Conservation (phyloP, 2,888 invertebrate genomes). For the Himalopsyche anomala region DNA sequence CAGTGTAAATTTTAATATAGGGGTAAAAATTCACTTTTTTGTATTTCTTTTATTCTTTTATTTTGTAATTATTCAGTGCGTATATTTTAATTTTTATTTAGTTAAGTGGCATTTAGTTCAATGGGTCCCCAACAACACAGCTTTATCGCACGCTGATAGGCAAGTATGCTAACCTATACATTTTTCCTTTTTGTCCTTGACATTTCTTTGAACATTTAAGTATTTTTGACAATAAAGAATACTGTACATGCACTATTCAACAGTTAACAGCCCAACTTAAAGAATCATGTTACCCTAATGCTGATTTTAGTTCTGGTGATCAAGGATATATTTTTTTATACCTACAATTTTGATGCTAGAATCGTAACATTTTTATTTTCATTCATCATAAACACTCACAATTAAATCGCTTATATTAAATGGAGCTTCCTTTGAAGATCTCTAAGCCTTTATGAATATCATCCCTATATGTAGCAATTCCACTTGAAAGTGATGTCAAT, state of each 20-base stretch:
- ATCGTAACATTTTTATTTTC: slow-evolving; percentile 30
- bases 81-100: slow-evolving; percentile 41
- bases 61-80: slow-evolving; percentile 43
- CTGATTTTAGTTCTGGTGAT: neutral
- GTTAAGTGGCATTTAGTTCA: slow-evolving; percentile 46
- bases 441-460: neutral
- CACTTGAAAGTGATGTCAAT: neutral
- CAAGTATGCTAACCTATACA: slow-evolving; percentile 61
- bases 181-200: slow-evolving; percentile 63
- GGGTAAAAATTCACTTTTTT: slow-evolving; percentile 50
- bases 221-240: slow-evolving; percentile 33
- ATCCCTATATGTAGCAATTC: neutral
- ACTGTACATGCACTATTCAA: neutral
- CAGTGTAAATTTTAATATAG: slow-evolving; percentile 52
- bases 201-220: slow-evolving; percentile 58
- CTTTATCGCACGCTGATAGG: slow-evolving; percentile 58
- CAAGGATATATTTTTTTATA: slow-evolving; percentile 6
- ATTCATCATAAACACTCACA: neutral
- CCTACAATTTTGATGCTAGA: neutral
- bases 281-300: neutral
- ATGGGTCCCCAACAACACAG: neutral
- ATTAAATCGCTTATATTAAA: slow-evolving; percentile 10
- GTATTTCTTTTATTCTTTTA: slow-evolving; percentile 52
- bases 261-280: neutral
- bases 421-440: neutral